Base-by-base conservation (phyloP, 2,888 invertebrate species). In the Drosophila ustulata region DNA sequence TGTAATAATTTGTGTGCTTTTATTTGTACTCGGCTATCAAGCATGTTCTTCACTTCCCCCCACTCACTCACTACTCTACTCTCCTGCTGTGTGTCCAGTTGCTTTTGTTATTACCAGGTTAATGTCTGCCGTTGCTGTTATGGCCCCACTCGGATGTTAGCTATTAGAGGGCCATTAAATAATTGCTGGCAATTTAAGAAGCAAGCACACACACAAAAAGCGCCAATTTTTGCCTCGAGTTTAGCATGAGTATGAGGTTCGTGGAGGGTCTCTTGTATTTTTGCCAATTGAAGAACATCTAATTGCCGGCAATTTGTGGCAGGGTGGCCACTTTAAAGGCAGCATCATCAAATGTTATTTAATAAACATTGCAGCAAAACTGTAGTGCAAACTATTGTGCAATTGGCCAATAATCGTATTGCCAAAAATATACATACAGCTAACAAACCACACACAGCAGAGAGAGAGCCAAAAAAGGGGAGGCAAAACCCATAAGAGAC, bases 101-200 rank as follows among this genome's bases (percentile, higher is more conserved):
- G 50, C 58, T 53, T 74, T 70, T 72, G 66, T 67, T 75, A 80
- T 65, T 62, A 43, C 61, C 80, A 76, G 71, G 72, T 72, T 77
- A 72, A 80, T 72, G 72, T 57, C 71, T 76, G 64, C 72, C 64
- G 58, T 39, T 62, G 64, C 62, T 75, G 28, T 58, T 80, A 89
- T 89, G 88, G 81, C 78, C 69, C 85, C 75, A 71, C 68, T 89
- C 83, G 83, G 83, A 83, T 87, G 88, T 84, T 82, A 61, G 89
- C 84, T 84, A 84, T 89, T 84, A 84, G 89, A 76, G 71, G 79
- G 66, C 82, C 85, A 89, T 84, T 84, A 84, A 89, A 84, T 84
- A 85, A 85, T 85, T 89, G 89, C 89, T 66, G 50, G 86, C 88
- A 89, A 85, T 89, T 85, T 88, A 69, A 71, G 85, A 79, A 66